Base-by-base conservation (phyloP, 2,113 vertebrate genomes). In the Pluvianellus socialis region DNA sequence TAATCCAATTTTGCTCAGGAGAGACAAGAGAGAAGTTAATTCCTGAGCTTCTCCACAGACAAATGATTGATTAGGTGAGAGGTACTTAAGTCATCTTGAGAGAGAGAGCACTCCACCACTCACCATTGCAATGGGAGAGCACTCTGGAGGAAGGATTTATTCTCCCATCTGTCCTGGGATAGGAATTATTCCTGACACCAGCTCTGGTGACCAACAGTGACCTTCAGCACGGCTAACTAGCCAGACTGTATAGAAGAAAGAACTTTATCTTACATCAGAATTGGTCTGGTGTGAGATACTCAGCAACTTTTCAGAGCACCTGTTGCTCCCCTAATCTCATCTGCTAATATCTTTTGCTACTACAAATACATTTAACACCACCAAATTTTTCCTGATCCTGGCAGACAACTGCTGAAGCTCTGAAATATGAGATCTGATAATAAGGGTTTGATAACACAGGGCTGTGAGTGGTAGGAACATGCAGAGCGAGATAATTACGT, bases 51-150 rank as follows among this genome's bases (percentile, higher is more conserved):
- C 20, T 61, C 62, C 55, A 13, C 59, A 50, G 81, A 10, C 44
- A 35, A 71, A 28, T 75, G 81, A 95, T 71, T 79, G 90, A 76
- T 94, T 52, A 90, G 73, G 70, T 40, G 58, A 86, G 88, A 83
- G 63, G 63, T 79, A 12, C 42, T 94, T 90, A 86, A 83, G 55
- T 62, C 62, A 28, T 77, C 81, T 67, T 56, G 6, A 73, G 66
- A 56, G 73, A 61, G 73, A 59, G 74, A 79, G n/a, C n/a, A n/a
- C n/a, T n/a, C n/a, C n/a, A n/a, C n/a, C n/a, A n/a, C n/a, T n/a
- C n/a, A n/a, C n/a, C n/a, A 0, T 4, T 68, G 49, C 4, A 8
- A 62, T 17, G 53, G 40, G 65, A 95, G 61, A 87, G 53, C 40
- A 5, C 73, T 74, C 50, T 49, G 9, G 5, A 23, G 38, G 27